Evolutionary conservation across 2,888 invertebrate genomes (phyloP), one percentile per base, ranked within the genome.

Genomic region (Theretra japonica): DNA sequence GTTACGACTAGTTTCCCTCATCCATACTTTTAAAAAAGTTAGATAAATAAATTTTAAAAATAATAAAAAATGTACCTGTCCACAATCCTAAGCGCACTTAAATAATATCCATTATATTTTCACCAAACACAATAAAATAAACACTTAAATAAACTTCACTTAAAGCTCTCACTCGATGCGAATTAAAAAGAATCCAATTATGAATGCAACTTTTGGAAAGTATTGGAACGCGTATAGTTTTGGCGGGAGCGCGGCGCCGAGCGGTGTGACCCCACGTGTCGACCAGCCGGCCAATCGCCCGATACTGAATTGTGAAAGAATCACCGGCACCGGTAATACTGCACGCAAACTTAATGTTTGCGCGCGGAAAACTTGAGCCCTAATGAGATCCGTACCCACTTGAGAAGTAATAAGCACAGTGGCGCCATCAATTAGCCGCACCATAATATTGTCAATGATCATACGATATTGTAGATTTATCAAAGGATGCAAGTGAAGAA

Each of bases 291-390:
- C 71, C 57, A 71, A 68, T 71, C 71, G 71, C 57, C 71, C 58
- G 71, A 71, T 71, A 71, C 71, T 71, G 57, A 70, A 70, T 70
- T 70, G 70, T 70, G 70, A 70, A 70, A 70, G 70, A 70, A 60
- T 70, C 50, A 70, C 70, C 70, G 60, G 60, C 53, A 53, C 60
- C 70, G 59, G 70, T 70, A 62, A 50, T n/a, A n/a, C 21, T 8
- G 53, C 21, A 50, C 41, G 50, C 70, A 70, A 62, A 62, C 53
- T 70, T 62, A 62, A 62, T 70, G 60, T 70, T 70, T 70, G 62
- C 70, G 50, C 53, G 17, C 62, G 62, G 23, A n/a, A 30, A 62
- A 62, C 62, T 70, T 53, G 59, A 28, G 7, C 17, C 25, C n/a
- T 60, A 70, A 59, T 60, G 48, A 60, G 28, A 60, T 60, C 60